These are phyloP conservation scores for Aphis craccivora DNA, from an alignment of 1,140 invertebrate species.

Conservation along the genomic window DNA sequence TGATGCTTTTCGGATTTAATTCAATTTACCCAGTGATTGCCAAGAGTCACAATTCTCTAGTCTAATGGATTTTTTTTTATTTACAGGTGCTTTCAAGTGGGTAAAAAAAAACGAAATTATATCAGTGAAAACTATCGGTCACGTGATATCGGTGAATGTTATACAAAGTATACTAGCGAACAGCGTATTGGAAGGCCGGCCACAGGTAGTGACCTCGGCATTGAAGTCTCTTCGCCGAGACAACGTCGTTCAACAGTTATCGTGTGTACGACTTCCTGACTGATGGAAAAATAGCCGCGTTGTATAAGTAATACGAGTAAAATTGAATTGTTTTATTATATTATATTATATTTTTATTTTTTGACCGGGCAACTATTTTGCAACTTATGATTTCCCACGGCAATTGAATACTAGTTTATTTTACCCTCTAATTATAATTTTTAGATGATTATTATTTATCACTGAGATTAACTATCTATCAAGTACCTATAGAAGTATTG, in stretches of 20 bases:
- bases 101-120: conserved; percentile 39
- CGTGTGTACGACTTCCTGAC: conserved; percentile 54
- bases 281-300: conserved; percentile 42
- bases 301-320: background rate
- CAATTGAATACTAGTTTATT: background rate
- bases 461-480: background rate
- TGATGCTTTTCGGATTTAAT: background rate
- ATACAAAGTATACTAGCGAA: background rate
- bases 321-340: conserved; percentile 16
- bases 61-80: background rate
- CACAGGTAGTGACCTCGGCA: conserved; percentile 57
- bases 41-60: background rate
- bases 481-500: no score
- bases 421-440: background rate
- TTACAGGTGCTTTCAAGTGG: background rate
- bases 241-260: conserved; percentile 52
- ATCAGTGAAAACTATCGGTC: conserved; percentile 41
- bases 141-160: conserved; percentile 29
- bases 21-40: background rate
- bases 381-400: background rate
- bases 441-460: background rate
- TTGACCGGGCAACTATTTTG: background rate
- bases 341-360: background rate
- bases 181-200: conserved; percentile 50
- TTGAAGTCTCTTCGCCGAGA: conserved; percentile 57